Evolutionary conservation across 2,797 vertebrate genomes (phyloP).

Genomic region (Dallia pectoralis): DNA sequence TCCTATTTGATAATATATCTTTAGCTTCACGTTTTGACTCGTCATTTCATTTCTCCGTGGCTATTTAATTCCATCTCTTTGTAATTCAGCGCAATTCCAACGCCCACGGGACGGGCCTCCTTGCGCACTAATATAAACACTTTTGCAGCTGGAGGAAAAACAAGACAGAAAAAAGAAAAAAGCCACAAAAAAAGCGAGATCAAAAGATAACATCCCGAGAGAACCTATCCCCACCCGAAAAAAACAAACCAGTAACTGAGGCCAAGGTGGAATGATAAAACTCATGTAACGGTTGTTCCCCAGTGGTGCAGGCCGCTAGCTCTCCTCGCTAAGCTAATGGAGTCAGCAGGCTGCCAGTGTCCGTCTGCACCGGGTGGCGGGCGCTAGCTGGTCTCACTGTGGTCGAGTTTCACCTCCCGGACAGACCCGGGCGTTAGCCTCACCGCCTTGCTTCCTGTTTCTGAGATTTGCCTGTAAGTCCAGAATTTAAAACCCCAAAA

Average conservation of each 20-base stretch:
- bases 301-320: constrained; percentile 21
- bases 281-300: constrained; percentile 20
- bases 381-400: constrained; percentile 24
- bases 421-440: not conserved
- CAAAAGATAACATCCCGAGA: constrained; percentile 49
- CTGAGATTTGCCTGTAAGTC: constrained; percentile 28
- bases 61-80: constrained; percentile 41
- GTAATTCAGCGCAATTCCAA: constrained; percentile 47
- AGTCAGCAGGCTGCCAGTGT: constrained; percentile 32
- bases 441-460: constrained; percentile 33
- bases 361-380: not conserved
- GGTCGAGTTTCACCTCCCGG: constrained; percentile 20
- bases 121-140: constrained; percentile 58
- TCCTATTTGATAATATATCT: constrained; percentile 35
- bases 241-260: constrained; percentile 38
- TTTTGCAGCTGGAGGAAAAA: constrained; percentile 52
- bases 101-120: constrained; percentile 44
- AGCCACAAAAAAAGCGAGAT: constrained; percentile 25
- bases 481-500: constrained; percentile 41
- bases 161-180: constrained; percentile 21
- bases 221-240: not conserved
- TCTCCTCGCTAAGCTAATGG: constrained; percentile 20
- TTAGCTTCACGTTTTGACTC: constrained; percentile 31
- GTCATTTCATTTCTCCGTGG: constrained; percentile 37
- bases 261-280: constrained; percentile 40